Base-by-base conservation (phyloP, 2,797 vertebrate genomes). In the Clarias fuscus region DNA sequence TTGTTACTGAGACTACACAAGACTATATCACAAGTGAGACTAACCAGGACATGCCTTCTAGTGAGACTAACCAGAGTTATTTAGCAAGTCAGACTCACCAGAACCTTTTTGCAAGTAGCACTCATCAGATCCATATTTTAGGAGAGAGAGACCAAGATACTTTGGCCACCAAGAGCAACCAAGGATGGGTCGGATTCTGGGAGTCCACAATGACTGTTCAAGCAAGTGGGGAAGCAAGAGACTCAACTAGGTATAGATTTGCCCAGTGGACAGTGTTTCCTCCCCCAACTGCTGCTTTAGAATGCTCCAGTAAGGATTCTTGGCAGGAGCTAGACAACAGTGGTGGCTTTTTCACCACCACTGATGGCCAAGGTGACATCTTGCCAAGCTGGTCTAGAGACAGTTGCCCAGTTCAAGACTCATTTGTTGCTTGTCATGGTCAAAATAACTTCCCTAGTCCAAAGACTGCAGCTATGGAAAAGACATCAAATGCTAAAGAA, bases 401-500 rank as follows among this genome's bases (percentile, higher is more conserved):
- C 48, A 91, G 61, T 79, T 76, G 83, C 86, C 83, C 83, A 90
- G 79, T 89, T 65, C 81, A 88, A 77, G 90, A 88, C 83, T 89
- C 92, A 71, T 90, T 90, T 88, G 78, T 89, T 78, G 75, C 90
- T 72, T 71, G 86, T 71, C 61, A 87, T 83, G 90, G 84, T 86
- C 82, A 83, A 65, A 85, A 91, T 87, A 79, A 87, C 37, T 78
- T 87, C 82, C 93, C 91, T 92, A 89, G 87, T 93, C 93, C 93
- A 76, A 90, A 80, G 88, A 82, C 40, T 53, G 68, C 90, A 92
- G 95, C 93, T 93, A 92, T 92, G 77, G 92, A 95, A 90, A 94
- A 92, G 82, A 90, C 93, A 92, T 88, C 93, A 94, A 94, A 92
- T 91, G 95, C 93, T 89, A 97, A 94, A 95, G 98, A 98, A 91